phyloP scores from a whole-genome alignment of 2,797 vertebrate genomes.

The Falco rusticolus region DNA sequence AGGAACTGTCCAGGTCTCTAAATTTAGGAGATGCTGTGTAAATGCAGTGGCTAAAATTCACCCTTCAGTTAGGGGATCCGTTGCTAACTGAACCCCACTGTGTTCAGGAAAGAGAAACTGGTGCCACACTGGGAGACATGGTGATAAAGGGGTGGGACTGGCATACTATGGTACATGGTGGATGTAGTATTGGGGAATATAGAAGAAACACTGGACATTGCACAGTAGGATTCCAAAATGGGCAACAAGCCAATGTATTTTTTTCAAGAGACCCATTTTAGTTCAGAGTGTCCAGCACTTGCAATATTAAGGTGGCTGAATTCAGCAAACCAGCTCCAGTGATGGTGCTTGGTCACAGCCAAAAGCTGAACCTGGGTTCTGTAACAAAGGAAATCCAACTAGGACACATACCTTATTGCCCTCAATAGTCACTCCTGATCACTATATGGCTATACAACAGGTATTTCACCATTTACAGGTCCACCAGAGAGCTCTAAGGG shows the following conservation, averaged over 20 bases:
- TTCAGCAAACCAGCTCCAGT: background rate
- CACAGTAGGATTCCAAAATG: background rate
- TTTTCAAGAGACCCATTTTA: background rate
- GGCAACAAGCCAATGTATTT: background rate
- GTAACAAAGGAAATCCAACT: background rate
- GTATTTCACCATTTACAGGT: background rate
- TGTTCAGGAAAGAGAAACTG: background rate
- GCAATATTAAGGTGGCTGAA: background rate
- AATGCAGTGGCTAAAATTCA: background rate
- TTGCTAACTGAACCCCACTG: background rate
- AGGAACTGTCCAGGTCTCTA: background rate
- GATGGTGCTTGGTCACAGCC: background rate
- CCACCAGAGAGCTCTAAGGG: background rate
- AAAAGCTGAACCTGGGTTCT: background rate
- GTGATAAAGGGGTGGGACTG: background rate
- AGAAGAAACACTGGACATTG: background rate
- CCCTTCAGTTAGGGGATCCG: background rate
- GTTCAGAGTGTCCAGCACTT: background rate
- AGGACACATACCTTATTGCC: background rate
- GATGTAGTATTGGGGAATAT: rapidly evolving
- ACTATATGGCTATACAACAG: background rate
- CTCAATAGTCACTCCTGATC: background rate
- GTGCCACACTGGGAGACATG: background rate
- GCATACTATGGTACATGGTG: rapidly evolving
- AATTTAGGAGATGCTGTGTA: background rate